Evolutionary conservation across 2,113 vertebrate genomes (phyloP).

Genomic region (Colaptes auratus): DNA sequence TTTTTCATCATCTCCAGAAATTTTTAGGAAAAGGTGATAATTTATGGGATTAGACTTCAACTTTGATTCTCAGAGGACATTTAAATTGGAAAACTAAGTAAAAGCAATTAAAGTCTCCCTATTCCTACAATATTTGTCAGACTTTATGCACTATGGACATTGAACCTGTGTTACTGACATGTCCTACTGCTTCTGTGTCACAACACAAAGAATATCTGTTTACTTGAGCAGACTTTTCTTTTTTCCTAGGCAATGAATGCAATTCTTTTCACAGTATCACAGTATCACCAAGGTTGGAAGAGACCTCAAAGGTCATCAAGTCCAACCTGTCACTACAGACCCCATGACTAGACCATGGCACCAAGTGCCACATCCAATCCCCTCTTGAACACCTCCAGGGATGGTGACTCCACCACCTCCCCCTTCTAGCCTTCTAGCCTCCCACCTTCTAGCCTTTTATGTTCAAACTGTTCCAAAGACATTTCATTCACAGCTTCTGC

Average conservation of each 20-base stretch:
- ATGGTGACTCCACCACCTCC: too few relatives aligned
- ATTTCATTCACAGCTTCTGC: background rate
- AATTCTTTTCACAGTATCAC: too few relatives aligned
- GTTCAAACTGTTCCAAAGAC: background rate
- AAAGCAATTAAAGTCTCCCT: background rate
- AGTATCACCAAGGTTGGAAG: too few relatives aligned
- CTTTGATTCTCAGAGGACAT: background rate
- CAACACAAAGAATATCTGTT: background rate
- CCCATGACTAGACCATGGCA: too few relatives aligned
- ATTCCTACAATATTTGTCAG: background rate
- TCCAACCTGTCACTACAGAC: too few relatives aligned
- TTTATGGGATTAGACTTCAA: background rate
- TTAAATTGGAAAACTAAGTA: background rate
- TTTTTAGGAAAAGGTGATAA: background rate
- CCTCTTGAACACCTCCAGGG: too few relatives aligned
- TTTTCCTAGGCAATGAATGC: background rate
- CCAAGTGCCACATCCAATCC: too few relatives aligned
- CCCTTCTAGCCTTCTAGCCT: too few relatives aligned
- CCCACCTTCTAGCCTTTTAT: background rate
- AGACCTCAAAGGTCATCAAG: too few relatives aligned
- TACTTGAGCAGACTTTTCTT: background rate
- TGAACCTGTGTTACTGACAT: background rate
- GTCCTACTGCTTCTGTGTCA: background rate
- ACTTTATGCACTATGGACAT: fast-evolving
- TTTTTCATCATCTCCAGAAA: background rate